A percentile compares a stretch with the other conserved stretches of the same genome.
phyloP scores from a whole-genome alignment of 2,888 invertebrate species.

The Phengaris alcon region DNA sequence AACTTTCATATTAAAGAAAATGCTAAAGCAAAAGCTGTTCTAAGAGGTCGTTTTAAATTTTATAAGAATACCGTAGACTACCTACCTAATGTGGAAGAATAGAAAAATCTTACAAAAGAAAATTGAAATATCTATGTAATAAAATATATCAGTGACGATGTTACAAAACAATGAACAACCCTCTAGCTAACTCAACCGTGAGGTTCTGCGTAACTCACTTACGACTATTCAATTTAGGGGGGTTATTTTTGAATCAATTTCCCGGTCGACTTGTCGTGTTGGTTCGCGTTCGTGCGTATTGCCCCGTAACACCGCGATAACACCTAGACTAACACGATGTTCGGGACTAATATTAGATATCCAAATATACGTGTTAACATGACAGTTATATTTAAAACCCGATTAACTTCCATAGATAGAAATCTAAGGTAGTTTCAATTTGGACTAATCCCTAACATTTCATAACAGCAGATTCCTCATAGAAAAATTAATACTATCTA shows the following conservation, averaged over 20 bases:
- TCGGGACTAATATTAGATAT: neutral
- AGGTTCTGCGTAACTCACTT: slow-evolving; percentile 48
- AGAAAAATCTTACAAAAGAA: slow-evolving; percentile 17
- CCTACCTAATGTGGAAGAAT: neutral
- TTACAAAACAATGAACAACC: slow-evolving; percentile 37
- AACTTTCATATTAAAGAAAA: too few relatives aligned
- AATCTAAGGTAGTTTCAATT: neutral
- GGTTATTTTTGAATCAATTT: slow-evolving; percentile 53
- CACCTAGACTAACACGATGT: slow-evolving; percentile 25
- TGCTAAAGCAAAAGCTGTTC: too few relatives aligned
- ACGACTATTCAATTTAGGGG: slow-evolving; percentile 52
- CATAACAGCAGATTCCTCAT: too few relatives aligned
- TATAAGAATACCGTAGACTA: neutral
- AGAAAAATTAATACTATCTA: too few relatives aligned
- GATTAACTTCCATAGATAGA: neutral
- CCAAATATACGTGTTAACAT: slow-evolving; percentile 2
- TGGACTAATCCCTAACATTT: neutral
- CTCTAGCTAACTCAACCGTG: slow-evolving; percentile 42
- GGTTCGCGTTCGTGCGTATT: slow-evolving; percentile 46
- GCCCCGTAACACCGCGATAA: slow-evolving; percentile 39
- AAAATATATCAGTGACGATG: slow-evolving; percentile 22
- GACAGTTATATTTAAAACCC: slow-evolving; percentile 5
- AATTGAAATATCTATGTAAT: neutral
- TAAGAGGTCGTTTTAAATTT: too few relatives aligned
- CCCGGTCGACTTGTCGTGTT: slow-evolving; percentile 46